These are phyloP conservation scores for Allobates femoralis DNA, from an alignment of 2,797 vertebrate genomes.

Conservation along the genomic window DNA sequence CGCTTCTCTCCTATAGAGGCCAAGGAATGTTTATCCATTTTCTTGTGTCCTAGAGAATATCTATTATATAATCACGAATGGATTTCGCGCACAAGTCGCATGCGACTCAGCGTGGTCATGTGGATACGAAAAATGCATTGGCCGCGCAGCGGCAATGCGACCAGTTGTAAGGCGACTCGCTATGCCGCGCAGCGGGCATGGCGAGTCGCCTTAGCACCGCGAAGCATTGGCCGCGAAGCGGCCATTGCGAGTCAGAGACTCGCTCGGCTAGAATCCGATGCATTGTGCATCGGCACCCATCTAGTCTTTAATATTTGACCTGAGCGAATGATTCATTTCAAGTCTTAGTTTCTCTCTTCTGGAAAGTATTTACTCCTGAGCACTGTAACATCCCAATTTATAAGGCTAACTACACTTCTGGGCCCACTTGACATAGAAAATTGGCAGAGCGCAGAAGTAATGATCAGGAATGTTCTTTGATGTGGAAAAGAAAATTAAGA, in stretches of 20 bases:
- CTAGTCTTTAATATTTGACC: not conserved
- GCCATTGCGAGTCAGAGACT: too few species aligned
- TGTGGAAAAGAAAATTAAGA: slow-evolving; percentile 16
- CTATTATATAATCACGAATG: too few species aligned
- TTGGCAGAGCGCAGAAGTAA: slow-evolving; percentile 23
- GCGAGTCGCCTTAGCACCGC: too few species aligned
- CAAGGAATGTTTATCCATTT: not conserved
- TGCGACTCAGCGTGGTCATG: too few species aligned
- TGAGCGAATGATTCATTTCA: not conserved
- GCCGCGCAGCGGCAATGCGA: too few species aligned
- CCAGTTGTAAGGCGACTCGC: too few species aligned
- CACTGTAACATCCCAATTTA: slow-evolving; percentile 21
- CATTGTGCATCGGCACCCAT: too few species aligned
- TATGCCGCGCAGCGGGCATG: too few species aligned
- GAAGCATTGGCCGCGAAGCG: too few species aligned
- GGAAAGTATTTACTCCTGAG: slow-evolving; percentile 30
- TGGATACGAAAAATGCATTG: too few species aligned
- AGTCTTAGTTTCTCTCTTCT: slow-evolving; percentile 1
- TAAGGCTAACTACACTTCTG: slow-evolving; percentile 28
- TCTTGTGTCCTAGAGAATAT: not conserved
- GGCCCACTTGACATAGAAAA: slow-evolving; percentile 34
- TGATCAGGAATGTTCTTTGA: slow-evolving; percentile 31
- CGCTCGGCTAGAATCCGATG: too few species aligned
- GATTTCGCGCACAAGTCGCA: too few species aligned
- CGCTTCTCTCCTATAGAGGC: not conserved